These are phyloP conservation scores for Acromyrmex charruanus DNA, from an alignment of 1,140 invertebrate genomes.

Conservation along the genomic window DNA sequence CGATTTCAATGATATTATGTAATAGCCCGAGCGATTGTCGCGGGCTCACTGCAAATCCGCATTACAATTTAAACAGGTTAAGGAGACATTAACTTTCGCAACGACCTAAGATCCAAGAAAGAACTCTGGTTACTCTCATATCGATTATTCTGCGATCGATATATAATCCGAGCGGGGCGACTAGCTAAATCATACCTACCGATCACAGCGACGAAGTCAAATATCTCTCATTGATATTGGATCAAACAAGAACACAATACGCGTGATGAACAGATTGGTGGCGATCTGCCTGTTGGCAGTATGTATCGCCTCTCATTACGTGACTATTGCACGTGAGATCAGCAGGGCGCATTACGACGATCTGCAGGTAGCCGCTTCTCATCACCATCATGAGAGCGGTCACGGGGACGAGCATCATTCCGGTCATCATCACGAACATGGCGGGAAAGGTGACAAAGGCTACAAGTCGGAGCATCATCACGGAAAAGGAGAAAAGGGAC, in stretches of 20 bases:
- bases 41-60: conserved; percentile 57
- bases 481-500: conserved; percentile 89
- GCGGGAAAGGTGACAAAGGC: conserved; percentile 87
- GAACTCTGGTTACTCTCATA: conserved; percentile 80
- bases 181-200: conserved; percentile 74
- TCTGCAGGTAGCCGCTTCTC: conserved; percentile 68
- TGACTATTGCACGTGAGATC: conserved; percentile 27
- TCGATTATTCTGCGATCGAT: conserved; percentile 76
- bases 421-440: conserved; percentile 83
- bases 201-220: conserved; percentile 63
- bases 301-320: conserved; percentile 35
- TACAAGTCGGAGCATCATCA: conserved; percentile 88
- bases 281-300: conserved; percentile 50
- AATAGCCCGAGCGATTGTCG: conserved; percentile 74
- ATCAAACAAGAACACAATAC: conserved; percentile 21
- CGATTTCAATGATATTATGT: conserved; percentile 78
- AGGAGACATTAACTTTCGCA: conserved; percentile 83
- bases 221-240: conserved; percentile 38
- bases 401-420: conserved; percentile 87
- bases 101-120: conserved; percentile 77
- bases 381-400: conserved; percentile 86
- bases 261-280: conserved; percentile 61
- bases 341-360: conserved; percentile 54
- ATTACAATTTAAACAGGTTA: conserved; percentile 82
- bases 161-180: conserved; percentile 78